These are phyloP conservation scores for Dioctria linearis DNA, from an alignment of 2,888 invertebrate genomes.

Conservation along the genomic window DNA sequence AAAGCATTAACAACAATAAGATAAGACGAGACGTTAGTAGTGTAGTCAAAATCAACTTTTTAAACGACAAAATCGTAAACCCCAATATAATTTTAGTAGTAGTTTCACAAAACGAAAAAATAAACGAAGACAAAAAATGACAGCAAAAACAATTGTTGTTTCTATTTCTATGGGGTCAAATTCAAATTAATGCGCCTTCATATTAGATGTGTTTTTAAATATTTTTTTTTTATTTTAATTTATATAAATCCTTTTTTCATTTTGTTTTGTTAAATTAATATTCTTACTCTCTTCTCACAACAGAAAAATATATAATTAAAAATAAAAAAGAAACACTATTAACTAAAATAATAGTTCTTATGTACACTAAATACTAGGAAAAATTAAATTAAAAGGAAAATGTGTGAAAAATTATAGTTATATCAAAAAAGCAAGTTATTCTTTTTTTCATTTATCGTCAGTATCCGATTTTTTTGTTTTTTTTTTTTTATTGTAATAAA, in stretches of 20 bases:
- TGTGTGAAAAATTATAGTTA: conserved; percentile 29
- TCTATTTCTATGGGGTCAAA: conserved; percentile 3
- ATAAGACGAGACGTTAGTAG: no score
- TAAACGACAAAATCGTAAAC: conserved; percentile 14
- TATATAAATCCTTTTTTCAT: conserved; percentile 33
- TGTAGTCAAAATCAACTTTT: not conserved
- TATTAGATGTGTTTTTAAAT: conserved; percentile 28
- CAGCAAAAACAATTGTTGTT: not conserved
- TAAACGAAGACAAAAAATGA: not conserved
- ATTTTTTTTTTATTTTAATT: conserved; percentile 11
- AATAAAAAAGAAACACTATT: conserved; percentile 41
- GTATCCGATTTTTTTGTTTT: conserved; percentile 13
- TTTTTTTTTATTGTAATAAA: conserved; percentile 13
- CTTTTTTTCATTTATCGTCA: conserved; percentile 37
- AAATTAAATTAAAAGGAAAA: conserved; percentile 40
- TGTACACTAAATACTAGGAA: conserved; percentile 41
- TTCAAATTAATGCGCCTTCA: conserved; percentile 17
- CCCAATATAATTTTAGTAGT: not conserved
- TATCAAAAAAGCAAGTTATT: conserved; percentile 41
- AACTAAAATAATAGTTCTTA: conserved; percentile 46
- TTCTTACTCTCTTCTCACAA: conserved; percentile 22
- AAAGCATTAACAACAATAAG: no score
- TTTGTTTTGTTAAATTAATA: no score
- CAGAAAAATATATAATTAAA: conserved; percentile 48
- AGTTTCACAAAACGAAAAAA: not conserved